Percentiles rank a stretch among this genome's conserved stretches.
phyloP scores from a whole-genome alignment of 2,888 invertebrate genomes.

The Encarsia formosa region DNA sequence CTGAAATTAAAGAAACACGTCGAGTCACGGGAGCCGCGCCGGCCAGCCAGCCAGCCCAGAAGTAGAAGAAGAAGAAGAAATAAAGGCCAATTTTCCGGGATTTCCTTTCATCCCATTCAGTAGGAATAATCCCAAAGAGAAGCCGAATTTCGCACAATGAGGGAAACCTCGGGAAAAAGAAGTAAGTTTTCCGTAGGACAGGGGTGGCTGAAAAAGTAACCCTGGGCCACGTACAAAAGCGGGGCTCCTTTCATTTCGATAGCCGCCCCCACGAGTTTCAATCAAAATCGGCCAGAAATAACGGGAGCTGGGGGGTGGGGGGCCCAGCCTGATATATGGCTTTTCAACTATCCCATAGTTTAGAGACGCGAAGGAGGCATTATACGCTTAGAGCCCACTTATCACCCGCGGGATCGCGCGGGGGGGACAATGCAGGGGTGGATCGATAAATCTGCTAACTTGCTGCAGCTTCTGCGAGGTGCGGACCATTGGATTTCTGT shows the following conservation, averaged over 20 bases:
- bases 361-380: constrained; percentile 18
- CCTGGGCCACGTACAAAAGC: too few relatives aligned
- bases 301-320: too few relatives aligned
- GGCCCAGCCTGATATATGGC: constrained; percentile 28
- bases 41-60: too few relatives aligned
- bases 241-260: constrained; percentile 14
- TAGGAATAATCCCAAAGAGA: too few relatives aligned
- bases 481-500: constrained; percentile 29
- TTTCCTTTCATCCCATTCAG: constrained; percentile 12
- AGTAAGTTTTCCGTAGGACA: too few relatives aligned
- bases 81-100: constrained; percentile 21
- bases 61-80: too few relatives aligned
- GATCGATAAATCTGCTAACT: constrained; percentile 30
- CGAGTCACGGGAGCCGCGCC: constrained; percentile 1
- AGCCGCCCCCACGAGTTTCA: constrained; percentile 15
- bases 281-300: constrained; percentile 22
- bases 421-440: constrained; percentile 22
- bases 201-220: too few relatives aligned
- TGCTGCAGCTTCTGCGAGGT: constrained; percentile 27
- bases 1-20: too few relatives aligned
- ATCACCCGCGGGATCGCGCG: constrained; percentile 27
- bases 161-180: too few relatives aligned
- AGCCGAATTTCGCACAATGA: too few relatives aligned
- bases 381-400: constrained; percentile 26
- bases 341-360: constrained; percentile 28